Conservation (phyloP, 2,888 invertebrate genomes). For the Drosophila eohydei region DNA sequence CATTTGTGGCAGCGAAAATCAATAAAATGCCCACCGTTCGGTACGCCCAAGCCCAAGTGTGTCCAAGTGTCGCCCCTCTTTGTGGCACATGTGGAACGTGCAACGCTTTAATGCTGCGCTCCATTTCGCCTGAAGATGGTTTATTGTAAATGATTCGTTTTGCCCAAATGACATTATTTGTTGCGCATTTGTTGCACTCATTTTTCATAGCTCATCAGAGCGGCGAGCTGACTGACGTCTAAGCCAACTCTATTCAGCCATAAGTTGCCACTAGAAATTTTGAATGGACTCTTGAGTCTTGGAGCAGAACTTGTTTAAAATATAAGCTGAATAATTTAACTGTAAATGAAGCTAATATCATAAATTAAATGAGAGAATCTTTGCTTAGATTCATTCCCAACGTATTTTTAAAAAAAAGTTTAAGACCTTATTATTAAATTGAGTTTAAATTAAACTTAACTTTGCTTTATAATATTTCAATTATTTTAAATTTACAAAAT, state of each 20-base stretch:
- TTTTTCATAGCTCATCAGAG: slow-evolving; percentile 70
- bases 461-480: neutral
- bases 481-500: too few relatives aligned
- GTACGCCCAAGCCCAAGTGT: neutral
- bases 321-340: too few relatives aligned
- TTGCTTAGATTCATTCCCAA: too few relatives aligned
- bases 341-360: too few relatives aligned
- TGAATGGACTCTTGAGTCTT: neutral
- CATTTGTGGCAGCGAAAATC: slow-evolving; percentile 57
- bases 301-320: too few relatives aligned
- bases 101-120: slow-evolving; percentile 62
- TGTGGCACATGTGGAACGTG: slow-evolving; percentile 32
- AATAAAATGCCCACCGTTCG: slow-evolving; percentile 26
- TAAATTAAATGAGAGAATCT: too few relatives aligned
- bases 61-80: slow-evolving; percentile 44
- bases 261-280: neutral
- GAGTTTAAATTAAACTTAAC: too few relatives aligned
- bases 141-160: slow-evolving; percentile 83
- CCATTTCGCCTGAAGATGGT: slow-evolving; percentile 82
- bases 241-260: slow-evolving; percentile 13
- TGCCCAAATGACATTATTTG: slow-evolving; percentile 80
- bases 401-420: too few relatives aligned
- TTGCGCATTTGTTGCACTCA: slow-evolving; percentile 79
- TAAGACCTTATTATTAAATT: neutral
- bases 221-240: slow-evolving; percentile 16